Conservation (phyloP, 92 coral and sea anemone species). For the Metridium senile region DNA sequence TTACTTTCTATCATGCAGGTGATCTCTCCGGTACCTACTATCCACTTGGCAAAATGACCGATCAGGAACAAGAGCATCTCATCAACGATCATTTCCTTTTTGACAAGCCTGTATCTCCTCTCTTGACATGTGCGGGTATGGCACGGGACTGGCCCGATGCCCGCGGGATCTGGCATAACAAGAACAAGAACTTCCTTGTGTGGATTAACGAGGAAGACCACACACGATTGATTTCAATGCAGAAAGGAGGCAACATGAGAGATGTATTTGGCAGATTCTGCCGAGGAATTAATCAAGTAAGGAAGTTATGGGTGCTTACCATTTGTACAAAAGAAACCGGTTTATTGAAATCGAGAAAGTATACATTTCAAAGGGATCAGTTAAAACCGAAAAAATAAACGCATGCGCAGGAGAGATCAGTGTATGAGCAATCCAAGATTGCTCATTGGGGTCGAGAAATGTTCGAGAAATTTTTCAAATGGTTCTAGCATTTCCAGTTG, state of each 20-base stretch:
- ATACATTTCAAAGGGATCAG: no score
- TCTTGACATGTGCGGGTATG: conserved; percentile 99
- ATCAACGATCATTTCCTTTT: conserved; percentile 96
- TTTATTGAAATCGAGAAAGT: no score
- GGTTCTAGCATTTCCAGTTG: no score
- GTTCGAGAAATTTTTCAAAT: no score
- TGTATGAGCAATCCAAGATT: no score
- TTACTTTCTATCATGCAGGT: no score
- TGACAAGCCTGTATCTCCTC: conserved; percentile 99
- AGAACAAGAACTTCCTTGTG: conserved; percentile 90
- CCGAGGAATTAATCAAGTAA: conserved; percentile 84
- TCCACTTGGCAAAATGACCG: conserved; percentile 93
- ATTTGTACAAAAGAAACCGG: not conserved
- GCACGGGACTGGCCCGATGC: conserved; percentile 99
- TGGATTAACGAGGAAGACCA: conserved; percentile 99
- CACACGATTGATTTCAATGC: conserved; percentile 97
- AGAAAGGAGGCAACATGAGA: conserved; percentile 94
- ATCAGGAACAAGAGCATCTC: conserved; percentile 87
- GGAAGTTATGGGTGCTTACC: not conserved
- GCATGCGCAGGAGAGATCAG: no score
- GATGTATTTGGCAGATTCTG: conserved; percentile 94
- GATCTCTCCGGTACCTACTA: conserved; percentile 93
- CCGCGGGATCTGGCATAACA: conserved; percentile 97
- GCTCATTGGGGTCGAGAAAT: no score
- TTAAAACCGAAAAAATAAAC: no score